Base-by-base conservation (phyloP, 2,797 vertebrate species). In the Distichodus sexfasciatus region DNA sequence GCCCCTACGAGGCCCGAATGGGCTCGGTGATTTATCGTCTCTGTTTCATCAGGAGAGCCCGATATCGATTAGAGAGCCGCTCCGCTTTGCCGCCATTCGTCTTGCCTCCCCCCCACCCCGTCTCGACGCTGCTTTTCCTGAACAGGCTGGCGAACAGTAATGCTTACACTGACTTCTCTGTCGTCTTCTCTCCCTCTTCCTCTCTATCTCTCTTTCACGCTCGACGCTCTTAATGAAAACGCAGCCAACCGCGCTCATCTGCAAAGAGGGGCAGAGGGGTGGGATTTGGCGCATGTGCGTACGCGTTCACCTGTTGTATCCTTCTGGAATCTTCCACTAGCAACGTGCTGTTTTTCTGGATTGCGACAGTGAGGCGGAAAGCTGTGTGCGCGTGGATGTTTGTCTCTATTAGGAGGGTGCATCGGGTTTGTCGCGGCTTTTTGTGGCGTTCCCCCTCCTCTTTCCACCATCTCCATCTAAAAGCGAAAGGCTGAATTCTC, bases 401-500 rank as follows among this genome's bases (percentile, higher is more conserved):
- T 69, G 24, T 59, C 26, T 35, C 2, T 17, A 6, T 24, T 23
- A 50, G 29, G 36, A 44, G 40, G 48, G 6, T 38, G 60, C 21
- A 11, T 38, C 11, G 41, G 66, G 76, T 19, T 36, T 14, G 19
- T 54, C 21, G 0, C 79, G 57, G 74, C 72, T 81, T 81, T 86
- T 82, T 83, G 60, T 78, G 78, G 71, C 78, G 60, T 68, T 83
- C n/a, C n/a, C n/a, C n/a, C n/a, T n/a, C n/a, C n/a, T n/a, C n/a
- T n/a, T n/a, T 86, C 81, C 78, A 70, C 59, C 71, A 70, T 81
- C 79, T 81, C 66, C 61, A 63, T 71, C 76, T 83, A 84, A 87
- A 90, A 88, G 82, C 81, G 41, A 69, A n/a, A 31, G 74, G 73
- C 82, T 86, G 84, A 88, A 84, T 89, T 89, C 83, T 87, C 86